phyloP scores from a whole-genome alignment of 2,113 vertebrate genomes.

The Bos javanicus region DNA sequence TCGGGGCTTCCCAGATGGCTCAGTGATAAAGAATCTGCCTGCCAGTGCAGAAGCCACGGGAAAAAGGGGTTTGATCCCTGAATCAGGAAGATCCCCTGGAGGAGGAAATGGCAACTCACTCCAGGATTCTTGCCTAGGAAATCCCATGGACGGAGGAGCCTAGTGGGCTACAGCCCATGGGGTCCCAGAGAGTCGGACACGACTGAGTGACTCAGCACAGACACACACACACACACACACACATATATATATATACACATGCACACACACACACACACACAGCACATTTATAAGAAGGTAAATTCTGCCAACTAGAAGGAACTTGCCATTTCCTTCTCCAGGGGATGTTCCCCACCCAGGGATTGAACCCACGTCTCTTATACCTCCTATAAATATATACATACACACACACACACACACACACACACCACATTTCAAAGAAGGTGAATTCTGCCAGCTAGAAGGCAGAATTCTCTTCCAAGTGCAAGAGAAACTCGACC shows the following conservation, averaged over 20 bases:
- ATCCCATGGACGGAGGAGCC: no score
- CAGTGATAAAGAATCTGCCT: no score
- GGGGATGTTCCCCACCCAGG: neutral
- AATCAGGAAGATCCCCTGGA: no score
- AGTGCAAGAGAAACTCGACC: neutral
- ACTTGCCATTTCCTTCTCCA: neutral
- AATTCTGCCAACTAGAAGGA: neutral
- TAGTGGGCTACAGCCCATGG: no score
- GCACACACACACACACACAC: accelerated
- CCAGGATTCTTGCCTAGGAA: no score
- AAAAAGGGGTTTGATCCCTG: accelerated
- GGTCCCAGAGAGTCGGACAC: no score
- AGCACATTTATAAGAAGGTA: neutral
- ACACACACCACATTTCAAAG: neutral
- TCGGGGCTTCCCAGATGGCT: no score
- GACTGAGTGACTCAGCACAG: no score
- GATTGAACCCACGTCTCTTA: neutral
- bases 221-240: no score
- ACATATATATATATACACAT: no score
- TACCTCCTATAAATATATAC: neutral
- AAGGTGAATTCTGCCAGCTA: neutral
- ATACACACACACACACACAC: no score
- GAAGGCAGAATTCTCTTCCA: neutral
- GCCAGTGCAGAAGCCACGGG: no score
- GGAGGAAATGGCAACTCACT: neutral